These are phyloP conservation scores for Oryzias javanicus DNA, from an alignment of 2,113 vertebrate genomes.

Conservation along the genomic window DNA sequence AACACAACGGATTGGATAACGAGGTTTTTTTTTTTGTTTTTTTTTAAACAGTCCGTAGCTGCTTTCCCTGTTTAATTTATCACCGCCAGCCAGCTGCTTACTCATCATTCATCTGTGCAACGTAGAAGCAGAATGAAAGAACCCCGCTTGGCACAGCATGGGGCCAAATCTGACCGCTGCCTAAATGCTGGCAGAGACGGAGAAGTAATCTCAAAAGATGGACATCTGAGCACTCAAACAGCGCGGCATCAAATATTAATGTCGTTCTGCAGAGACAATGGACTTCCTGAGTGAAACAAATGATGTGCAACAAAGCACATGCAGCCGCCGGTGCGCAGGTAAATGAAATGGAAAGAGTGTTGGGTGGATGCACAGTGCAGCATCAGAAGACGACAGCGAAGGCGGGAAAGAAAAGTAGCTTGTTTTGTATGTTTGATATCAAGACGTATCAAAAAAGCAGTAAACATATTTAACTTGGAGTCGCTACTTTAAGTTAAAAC, in stretches of 20 bases:
- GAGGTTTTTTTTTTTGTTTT: conserved; percentile 1
- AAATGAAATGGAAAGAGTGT: conserved; percentile 2
- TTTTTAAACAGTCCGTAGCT: conserved; percentile 2
- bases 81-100: background rate
- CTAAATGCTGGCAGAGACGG: background rate
- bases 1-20: background rate
- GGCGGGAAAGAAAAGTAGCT: too few relatives aligned
- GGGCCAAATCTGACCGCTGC: background rate
- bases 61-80: background rate
- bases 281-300: conserved; percentile 8
- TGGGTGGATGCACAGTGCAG: background rate
- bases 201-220: conserved; percentile 8
- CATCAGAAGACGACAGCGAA: background rate
- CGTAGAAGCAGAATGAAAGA: conserved; percentile 1
- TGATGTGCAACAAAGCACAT: background rate
- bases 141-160: conserved; percentile 5
- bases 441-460: too few relatives aligned
- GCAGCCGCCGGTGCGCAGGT: background rate
- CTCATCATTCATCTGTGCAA: conserved; percentile 8
- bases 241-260: conserved; percentile 25
- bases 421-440: too few relatives aligned
- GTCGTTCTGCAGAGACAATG: conserved; percentile 7
- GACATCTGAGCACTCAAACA: conserved; percentile 23
- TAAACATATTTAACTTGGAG: too few relatives aligned
- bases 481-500: too few relatives aligned